Evolutionary conservation across 2,797 vertebrate species (phyloP), one percentile per base, ranked within the genome.

Genomic region (Cryptoblepharus egeriae): DNA sequence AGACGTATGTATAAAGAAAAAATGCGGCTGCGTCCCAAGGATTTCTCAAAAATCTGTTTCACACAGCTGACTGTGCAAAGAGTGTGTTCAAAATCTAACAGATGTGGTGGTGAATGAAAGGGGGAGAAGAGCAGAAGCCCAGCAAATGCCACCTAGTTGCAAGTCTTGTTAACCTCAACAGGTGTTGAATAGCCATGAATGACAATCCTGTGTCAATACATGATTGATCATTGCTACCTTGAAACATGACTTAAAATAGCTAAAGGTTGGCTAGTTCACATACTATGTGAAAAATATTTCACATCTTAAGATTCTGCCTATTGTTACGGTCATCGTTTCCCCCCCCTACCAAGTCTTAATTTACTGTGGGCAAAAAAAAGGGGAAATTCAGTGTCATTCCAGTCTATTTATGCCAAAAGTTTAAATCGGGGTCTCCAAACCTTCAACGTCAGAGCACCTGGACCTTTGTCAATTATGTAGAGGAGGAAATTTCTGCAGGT

Each of bases 401-500:
- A 3, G 39, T 90, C 75, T 45, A 86, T 58, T 91, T 91, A 89
- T 88, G 89, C 82, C 81, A 79, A 49, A 89, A 68, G 73, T 80
- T 87, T 61, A 87, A 87, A 89, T 91, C n/a, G n/a, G n/a, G n/a
- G n/a, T n/a, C n/a, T n/a, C n/a, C n/a, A n/a, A n/a, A n/a, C n/a
- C n/a, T n/a, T n/a, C n/a, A n/a, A n/a, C n/a, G n/a, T n/a, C n/a
- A n/a, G n/a, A n/a, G n/a, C n/a, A n/a, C n/a, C n/a, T n/a, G n/a
- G n/a, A n/a, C n/a, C n/a, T n/a, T n/a, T n/a, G n/a, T n/a, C n/a
- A n/a, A n/a, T n/a, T n/a, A n/a, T n/a, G n/a, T n/a, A n/a, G n/a
- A n/a, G n/a, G n/a, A n/a, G n/a, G n/a, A n/a, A n/a, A n/a, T n/a
- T n/a, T n/a, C n/a, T n/a, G n/a, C n/a, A n/a, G n/a, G n/a, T n/a